Conservation (phyloP, 2,113 vertebrate genomes). For the Bujurquina vittata region DNA sequence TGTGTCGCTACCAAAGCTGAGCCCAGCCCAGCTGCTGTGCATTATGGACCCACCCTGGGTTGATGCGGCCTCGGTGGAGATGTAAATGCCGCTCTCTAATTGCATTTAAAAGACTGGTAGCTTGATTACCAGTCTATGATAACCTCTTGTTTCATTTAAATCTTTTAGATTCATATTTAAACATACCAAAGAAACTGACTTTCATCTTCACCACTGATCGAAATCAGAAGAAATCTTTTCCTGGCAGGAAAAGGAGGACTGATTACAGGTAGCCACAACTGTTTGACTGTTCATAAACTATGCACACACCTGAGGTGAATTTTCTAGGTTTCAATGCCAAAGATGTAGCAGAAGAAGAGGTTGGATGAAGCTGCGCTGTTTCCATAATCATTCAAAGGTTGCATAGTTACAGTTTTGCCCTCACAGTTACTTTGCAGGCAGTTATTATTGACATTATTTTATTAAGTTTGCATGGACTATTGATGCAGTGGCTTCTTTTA, state of each 20-base stretch:
- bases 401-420: not conserved
- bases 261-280: not conserved
- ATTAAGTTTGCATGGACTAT: not conserved
- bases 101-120: not conserved
- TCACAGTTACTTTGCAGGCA: not conserved
- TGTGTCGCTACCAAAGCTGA: too few relatives aligned
- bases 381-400: not conserved
- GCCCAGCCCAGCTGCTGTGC: too few relatives aligned
- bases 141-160: not conserved
- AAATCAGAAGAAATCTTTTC: not conserved
- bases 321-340: not conserved
- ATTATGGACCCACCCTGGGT: not conserved
- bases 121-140: not conserved
- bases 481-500: not conserved
- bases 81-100: not conserved
- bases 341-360: not conserved
- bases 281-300: not conserved
- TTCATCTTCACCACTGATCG: not conserved
- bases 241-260: not conserved
- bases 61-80: not conserved
- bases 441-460: not conserved
- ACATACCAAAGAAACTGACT: not conserved
- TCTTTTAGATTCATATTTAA: not conserved
- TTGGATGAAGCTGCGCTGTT: not conserved
- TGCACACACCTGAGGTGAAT: not conserved